Percentiles rank a stretch among this genome's conserved stretches.
phyloP scores from a whole-genome alignment of 2,888 invertebrate genomes.

The Anthrax anthrax region DNA sequence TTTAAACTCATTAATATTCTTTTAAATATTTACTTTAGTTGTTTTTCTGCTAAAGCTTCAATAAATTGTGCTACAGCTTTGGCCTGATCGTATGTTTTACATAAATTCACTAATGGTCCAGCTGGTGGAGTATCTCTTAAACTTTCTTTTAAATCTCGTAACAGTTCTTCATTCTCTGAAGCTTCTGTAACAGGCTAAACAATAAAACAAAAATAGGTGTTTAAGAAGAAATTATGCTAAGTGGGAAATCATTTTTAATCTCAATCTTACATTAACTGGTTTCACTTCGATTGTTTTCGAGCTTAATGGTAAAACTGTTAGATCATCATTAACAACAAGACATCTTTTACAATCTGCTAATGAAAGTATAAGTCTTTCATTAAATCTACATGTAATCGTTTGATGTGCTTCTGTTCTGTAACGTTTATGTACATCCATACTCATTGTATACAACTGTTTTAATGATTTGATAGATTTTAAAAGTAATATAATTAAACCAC shows the following conservation, averaged over 20 bases:
- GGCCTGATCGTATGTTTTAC: constrained; percentile 88
- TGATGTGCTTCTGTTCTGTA: constrained; percentile 85
- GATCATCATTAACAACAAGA: constrained; percentile 85
- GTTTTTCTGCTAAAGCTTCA: constrained; percentile 88
- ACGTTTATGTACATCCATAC: constrained; percentile 96
- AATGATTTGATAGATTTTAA: constrained; percentile 74
- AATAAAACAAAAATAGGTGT: background rate
- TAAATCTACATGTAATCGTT: constrained; percentile 85
- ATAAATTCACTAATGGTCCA: constrained; percentile 72
- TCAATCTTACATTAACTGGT: constrained; percentile 41
- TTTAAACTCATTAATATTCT: too few relatives aligned
- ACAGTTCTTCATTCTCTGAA: constrained; percentile 40
- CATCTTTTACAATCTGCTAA: constrained; percentile 76
- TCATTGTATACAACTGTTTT: constrained; percentile 87
- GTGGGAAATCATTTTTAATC: background rate
- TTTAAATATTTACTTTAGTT: constrained; percentile 36
- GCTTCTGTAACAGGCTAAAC: constrained; percentile 16
- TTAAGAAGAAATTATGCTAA: constrained; percentile 18
- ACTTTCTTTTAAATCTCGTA: constrained; percentile 64
- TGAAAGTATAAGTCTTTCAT: constrained; percentile 88
- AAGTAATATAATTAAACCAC: constrained; percentile 81
- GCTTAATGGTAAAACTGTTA: constrained; percentile 83
- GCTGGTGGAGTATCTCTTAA: constrained; percentile 85
- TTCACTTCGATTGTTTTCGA: constrained; percentile 73
- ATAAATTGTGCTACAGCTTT: constrained; percentile 85